Evolutionary conservation across 1,140 invertebrate genomes (phyloP), one percentile per base, ranked within the genome.

Genomic region (Euura lappo): DNA sequence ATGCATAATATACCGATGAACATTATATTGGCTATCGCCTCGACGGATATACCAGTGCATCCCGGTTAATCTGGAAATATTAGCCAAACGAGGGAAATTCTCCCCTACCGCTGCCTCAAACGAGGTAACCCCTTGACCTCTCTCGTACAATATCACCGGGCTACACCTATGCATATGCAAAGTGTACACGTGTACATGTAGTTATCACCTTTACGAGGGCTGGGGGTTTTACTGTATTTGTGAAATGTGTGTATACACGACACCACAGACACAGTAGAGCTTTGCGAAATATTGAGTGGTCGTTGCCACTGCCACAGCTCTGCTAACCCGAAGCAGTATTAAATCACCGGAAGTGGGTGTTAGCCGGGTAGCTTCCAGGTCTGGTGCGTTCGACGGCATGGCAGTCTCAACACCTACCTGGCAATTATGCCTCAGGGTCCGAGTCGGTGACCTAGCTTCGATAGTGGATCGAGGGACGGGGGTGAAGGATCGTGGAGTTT

Each of bases 41-140:
- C 64, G 65, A 71, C 72, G 75, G 67, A 69, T 46, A 69, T 66
- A 68, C 71, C 69, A 64, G 68, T 68, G 71, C 47, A 65, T 43
- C 65, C 64, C 73, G 71, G 65, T 72, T 79, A 80, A 81, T 80
- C 79, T 80, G 78, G 75, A 80, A 81, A 81, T 81, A 80, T 78
- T 79, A 79, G 79, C 72, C 73, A 66, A 69, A 28, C 28, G 28
- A 28, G 28, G 28, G 28, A 28, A 28, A 28, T 28, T 28, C 28
- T 28, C 28, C 28, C 28, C 28, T 28, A 28, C 28, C 28, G 28
- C 1, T 28, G 28, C 28, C 28, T 28, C 28, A 28, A 28, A 28
- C 28, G 28, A 28, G 28, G 28, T 28, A 28, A 28, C 28, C 28
- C 28, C 28, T 28, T 28, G 28, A 28, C 28, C 28, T 28, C 28